These are phyloP conservation scores for Coilia nasus DNA, from an alignment of 2,797 vertebrate species.

Conservation along the genomic window DNA sequence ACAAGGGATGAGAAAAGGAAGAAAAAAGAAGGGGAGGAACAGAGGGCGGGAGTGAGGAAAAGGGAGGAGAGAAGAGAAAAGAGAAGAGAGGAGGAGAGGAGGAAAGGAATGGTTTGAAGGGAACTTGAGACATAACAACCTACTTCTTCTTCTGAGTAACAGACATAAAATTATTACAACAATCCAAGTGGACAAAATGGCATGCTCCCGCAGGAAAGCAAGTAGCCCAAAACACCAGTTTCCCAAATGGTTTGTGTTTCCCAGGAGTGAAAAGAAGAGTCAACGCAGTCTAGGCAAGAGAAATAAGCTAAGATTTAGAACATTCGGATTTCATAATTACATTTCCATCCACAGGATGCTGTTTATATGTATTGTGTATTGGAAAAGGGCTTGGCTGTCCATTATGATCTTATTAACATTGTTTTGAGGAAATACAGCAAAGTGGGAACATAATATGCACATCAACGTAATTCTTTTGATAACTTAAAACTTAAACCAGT, in stretches of 20 bases:
- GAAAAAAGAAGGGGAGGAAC: background rate
- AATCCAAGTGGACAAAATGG: slow-evolving; percentile 5
- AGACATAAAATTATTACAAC: slow-evolving; percentile 5
- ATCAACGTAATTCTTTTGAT: too few species aligned
- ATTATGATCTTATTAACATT: background rate
- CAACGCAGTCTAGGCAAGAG: background rate
- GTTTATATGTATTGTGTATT: background rate
- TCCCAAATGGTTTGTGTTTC: background rate
- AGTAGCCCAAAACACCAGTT: background rate
- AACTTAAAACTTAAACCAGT: too few species aligned
- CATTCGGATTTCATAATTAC: background rate
- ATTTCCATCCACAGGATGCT: background rate
- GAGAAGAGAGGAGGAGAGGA: too few species aligned
- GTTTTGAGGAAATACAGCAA: background rate
- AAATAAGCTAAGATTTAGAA: background rate
- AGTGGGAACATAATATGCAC: background rate
- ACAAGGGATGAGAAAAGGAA: background rate
- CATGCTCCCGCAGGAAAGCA: background rate
- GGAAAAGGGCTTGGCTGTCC: background rate
- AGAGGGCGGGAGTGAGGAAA: too few species aligned
- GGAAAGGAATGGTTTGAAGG: background rate
- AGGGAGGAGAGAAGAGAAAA: too few species aligned
- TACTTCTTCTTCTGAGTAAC: background rate
- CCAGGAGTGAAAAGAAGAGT: background rate
- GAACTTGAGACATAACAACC: slow-evolving; percentile 24